phyloP scores from a whole-genome alignment of 2,888 invertebrate genomes.

The Strigamia maritima region DNA sequence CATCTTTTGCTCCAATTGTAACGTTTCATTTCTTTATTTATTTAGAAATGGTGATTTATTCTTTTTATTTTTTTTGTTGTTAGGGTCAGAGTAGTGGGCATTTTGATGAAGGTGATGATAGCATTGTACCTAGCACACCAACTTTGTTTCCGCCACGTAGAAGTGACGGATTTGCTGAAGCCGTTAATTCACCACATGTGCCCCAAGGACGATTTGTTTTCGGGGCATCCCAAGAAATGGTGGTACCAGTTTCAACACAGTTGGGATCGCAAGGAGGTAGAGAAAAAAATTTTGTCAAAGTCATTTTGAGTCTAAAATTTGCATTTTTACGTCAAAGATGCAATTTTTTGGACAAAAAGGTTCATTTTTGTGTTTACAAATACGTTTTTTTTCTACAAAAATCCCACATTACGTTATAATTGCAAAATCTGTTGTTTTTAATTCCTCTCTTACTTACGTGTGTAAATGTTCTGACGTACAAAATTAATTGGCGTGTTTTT shows the following conservation, averaged over 20 bases:
- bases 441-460: no score
- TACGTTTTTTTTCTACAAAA: no score
- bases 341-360: no score
- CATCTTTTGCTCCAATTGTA: slow-evolving; percentile 39
- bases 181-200: slow-evolving; percentile 79
- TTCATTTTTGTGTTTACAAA: no score
- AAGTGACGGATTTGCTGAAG: slow-evolving; percentile 83
- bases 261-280: slow-evolving; percentile 58
- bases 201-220: slow-evolving; percentile 51
- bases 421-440: no score
- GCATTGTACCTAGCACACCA: slow-evolving; percentile 86
- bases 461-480: no score
- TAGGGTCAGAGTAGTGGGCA: slow-evolving; percentile 58
- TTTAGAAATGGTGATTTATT: slow-evolving; percentile 20
- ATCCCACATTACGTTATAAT: no score
- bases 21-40: slow-evolving; percentile 33
- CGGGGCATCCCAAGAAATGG: slow-evolving; percentile 49
- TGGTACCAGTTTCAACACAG: slow-evolving; percentile 49
- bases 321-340: no score
- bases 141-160: slow-evolving; percentile 77
- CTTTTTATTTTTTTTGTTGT: slow-evolving; percentile 41
- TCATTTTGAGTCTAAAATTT: neutral
- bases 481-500: neutral
- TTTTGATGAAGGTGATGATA: slow-evolving; percentile 68
- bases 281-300: neutral